These are phyloP conservation scores for Sesamia inferens DNA, from an alignment of 2,888 invertebrate species.

Conservation along the genomic window DNA sequence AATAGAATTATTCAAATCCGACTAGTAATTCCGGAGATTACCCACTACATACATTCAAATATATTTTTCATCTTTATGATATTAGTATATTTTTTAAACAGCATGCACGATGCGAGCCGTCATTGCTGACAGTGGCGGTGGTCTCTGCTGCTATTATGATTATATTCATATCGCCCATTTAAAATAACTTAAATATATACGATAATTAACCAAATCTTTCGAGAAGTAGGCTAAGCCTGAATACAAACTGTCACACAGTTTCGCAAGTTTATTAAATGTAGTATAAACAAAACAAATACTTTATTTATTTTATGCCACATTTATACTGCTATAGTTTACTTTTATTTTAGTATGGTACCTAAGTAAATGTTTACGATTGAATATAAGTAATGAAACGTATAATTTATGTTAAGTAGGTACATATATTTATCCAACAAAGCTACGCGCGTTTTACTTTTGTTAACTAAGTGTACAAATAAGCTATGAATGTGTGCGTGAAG, in stretches of 20 bases:
- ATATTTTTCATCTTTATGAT: too few species aligned
- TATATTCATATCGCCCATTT: neutral
- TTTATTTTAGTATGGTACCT: neutral
- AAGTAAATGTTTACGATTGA: neutral
- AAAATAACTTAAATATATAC: neutral
- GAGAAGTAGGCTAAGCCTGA: neutral
- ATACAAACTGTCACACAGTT: neutral
- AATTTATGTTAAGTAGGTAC: neutral
- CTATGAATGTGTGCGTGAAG: neutral
- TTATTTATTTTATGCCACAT: neutral
- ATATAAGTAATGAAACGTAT: neutral
- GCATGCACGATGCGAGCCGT: neutral
- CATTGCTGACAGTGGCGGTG: neutral
- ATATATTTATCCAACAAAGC: neutral
- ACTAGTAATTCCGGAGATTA: too few species aligned
- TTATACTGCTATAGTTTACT: neutral
- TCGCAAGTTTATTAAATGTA: neutral
- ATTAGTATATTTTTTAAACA: neutral
- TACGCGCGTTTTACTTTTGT: neutral
- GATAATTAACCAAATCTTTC: too few species aligned
- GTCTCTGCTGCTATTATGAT: neutral
- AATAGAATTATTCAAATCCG: too few species aligned
- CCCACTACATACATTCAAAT: too few species aligned
- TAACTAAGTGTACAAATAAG: neutral
- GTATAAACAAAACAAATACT: neutral